A percentile compares a stretch with the other conserved stretches of the same genome.
phyloP scores from a whole-genome alignment of 2,888 invertebrate genomes.

The Onchidella celtica region DNA sequence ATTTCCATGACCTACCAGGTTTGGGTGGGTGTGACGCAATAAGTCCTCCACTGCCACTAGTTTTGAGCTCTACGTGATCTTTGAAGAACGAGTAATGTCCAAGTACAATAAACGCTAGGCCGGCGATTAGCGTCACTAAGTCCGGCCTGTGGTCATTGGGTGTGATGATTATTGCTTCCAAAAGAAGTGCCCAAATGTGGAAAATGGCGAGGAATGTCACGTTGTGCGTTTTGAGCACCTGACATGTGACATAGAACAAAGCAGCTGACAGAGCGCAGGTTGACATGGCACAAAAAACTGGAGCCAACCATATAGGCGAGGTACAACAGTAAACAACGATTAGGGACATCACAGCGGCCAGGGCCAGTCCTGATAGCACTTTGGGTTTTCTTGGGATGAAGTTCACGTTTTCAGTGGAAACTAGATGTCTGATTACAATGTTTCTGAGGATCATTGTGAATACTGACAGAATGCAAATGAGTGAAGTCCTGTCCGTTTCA shows the following conservation, averaged over 20 bases:
- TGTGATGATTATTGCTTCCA: conserved; percentile 24
- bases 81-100: conserved; percentile 35
- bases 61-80: neutral
- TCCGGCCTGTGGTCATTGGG: conserved; percentile 19
- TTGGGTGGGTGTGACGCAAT: conserved; percentile 9
- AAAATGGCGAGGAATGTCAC: conserved; percentile 30
- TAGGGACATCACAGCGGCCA: neutral
- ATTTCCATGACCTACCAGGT: conserved; percentile 8
- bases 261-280: conserved; percentile 27
- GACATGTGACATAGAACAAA: conserved; percentile 15
- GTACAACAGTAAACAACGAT: neutral
- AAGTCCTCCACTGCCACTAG: neutral
- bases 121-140: neutral
- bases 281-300: neutral
- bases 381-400: neutral
- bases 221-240: conserved; percentile 21
- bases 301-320: neutral
- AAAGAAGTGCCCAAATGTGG: conserved; percentile 11
- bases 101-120: neutral
- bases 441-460: conserved; percentile 30
- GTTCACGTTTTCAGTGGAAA: conserved; percentile 5
- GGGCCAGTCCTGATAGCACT: neutral
- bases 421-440: conserved; percentile 34
- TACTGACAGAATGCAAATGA: conserved; percentile 7
- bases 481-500: conserved; percentile 32